These are phyloP conservation scores for Tretioscincus oriximinensis DNA, from an alignment of 2,113 vertebrate species.

Conservation along the genomic window DNA sequence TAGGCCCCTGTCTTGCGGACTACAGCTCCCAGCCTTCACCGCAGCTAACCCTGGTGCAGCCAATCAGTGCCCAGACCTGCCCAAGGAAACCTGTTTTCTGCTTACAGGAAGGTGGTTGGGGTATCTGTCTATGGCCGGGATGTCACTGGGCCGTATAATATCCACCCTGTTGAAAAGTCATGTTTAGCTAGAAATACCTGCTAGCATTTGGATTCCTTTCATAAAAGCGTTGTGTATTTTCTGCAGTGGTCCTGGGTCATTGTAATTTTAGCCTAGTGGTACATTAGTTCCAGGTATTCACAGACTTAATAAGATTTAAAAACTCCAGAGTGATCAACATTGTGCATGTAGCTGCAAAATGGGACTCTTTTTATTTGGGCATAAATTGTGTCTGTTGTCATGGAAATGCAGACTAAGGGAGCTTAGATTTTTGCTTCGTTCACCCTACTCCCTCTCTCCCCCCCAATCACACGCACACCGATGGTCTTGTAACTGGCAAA, in stretches of 20 bases:
- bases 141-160: too few species aligned
- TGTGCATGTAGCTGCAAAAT: background rate
- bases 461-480: background rate
- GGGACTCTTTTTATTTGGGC: background rate
- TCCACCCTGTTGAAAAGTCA: too few species aligned
- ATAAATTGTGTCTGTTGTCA: constrained; percentile 17
- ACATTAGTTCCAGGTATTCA: background rate
- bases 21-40: too few species aligned
- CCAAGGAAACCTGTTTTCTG: too few species aligned
- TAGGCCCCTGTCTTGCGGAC: too few species aligned
- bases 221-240: too few species aligned
- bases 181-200: too few species aligned
- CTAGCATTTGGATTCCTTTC: too few species aligned
- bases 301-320: background rate
- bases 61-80: too few species aligned
- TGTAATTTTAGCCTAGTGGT: fast-evolving
- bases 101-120: too few species aligned
- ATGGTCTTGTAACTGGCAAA: background rate
- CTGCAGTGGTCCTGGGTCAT: background rate
- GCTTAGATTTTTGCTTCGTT: constrained; percentile 1
- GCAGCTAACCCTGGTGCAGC: too few species aligned
- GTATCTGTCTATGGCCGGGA: too few species aligned
- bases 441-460: background rate
- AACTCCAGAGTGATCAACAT: background rate
- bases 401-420: constrained; percentile 33